Conservation (phyloP, 2,797 vertebrate genomes). For the Peromyscus melanophrys region DNA sequence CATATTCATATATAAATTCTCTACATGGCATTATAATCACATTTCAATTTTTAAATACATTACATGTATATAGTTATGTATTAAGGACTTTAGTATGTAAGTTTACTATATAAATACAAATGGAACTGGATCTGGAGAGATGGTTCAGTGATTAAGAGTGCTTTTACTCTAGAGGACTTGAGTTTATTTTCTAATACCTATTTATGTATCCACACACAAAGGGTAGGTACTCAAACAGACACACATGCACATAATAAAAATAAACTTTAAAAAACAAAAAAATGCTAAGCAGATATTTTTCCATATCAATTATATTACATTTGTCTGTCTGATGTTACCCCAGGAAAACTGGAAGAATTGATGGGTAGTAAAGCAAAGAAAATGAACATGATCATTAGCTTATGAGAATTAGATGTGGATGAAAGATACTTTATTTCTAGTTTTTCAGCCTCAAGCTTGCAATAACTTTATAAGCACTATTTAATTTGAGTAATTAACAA, state of each 20-base stretch:
- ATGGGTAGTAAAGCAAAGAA: neutral
- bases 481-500: constrained; percentile 29
- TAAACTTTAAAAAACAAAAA: neutral
- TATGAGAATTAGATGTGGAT: constrained; percentile 9
- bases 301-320: neutral
- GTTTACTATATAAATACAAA: neutral
- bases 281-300: neutral
- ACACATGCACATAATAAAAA: neutral
- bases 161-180: neutral
- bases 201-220: neutral
- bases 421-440: constrained; percentile 31
- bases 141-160: neutral
- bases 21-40: neutral
- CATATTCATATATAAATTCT: neutral
- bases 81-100: neutral
- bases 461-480: neutral
- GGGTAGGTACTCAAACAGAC: neutral
- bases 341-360: neutral
- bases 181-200: neutral
- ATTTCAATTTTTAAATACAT: neutral
- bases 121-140: neutral
- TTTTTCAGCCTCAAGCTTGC: neutral
- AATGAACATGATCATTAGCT: constrained; percentile 1
- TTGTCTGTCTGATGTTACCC: constrained; percentile 1
- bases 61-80: neutral